phyloP scores from a whole-genome alignment of 64 coral and sea anemone genomes.

The Actinia tenebrosa region DNA sequence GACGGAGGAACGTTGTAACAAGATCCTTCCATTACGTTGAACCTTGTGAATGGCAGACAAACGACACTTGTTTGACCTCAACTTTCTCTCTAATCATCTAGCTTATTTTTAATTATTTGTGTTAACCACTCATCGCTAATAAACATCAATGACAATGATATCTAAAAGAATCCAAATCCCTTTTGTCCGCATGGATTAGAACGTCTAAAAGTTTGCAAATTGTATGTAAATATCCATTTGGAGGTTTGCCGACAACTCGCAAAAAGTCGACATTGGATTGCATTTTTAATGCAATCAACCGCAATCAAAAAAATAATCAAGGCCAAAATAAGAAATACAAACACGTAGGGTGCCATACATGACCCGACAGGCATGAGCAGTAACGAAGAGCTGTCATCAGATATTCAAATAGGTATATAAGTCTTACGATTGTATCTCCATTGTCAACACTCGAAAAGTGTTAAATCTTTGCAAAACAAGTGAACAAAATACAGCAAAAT shows the following conservation, averaged over 20 bases:
- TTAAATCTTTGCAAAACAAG: no score
- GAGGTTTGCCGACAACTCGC: slow-evolving; percentile 15
- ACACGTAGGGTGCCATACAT: background rate
- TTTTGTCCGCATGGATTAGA: slow-evolving; percentile 40
- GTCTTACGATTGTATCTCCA: no score
- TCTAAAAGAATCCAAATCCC: slow-evolving; percentile 9
- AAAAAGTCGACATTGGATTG: background rate
- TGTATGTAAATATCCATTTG: slow-evolving; percentile 38
- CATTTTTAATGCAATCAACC: background rate
- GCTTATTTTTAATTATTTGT: slow-evolving; percentile 22
- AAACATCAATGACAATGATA: slow-evolving; percentile 50
- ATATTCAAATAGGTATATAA: no score
- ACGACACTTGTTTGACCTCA: background rate
- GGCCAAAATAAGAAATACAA: background rate
- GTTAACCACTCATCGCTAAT: background rate
- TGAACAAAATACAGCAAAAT: no score
- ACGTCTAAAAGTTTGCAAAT: slow-evolving; percentile 27
- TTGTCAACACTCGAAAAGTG: background rate
- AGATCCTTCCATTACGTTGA: background rate
- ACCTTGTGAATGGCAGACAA: background rate
- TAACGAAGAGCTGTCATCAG: no score
- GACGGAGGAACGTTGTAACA: background rate
- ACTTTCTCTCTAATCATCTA: background rate
- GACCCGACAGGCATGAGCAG: background rate
- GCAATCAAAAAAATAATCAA: background rate